Evolutionary conservation across 2,797 vertebrate species (phyloP), one percentile per base, ranked within the genome.

Genomic region (Pseudochromis fuscus): DNA sequence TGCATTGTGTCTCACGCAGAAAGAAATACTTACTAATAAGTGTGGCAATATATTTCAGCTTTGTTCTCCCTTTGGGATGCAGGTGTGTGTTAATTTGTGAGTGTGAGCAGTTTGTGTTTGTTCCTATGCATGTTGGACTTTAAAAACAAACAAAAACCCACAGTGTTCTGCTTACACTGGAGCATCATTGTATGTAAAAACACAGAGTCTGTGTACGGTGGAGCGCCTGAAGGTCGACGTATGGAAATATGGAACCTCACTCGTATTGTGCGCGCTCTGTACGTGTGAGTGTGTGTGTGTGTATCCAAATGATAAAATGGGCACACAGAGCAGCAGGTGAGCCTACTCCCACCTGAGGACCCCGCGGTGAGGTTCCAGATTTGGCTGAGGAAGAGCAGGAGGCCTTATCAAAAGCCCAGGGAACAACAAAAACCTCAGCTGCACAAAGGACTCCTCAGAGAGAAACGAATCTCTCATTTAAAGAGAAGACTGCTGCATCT

Each of bases 351-450:
- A 86, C 85, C 77, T 75, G 82, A 90, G 83, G 71, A 84, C 81
- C 79, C 81, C 52, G 71, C 27, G 15, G 84, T 67, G 83, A 84
- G 79, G 67, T 68, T 86, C 86, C 75, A 78, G 60, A 85, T 85
- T 88, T 81, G 82, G 83, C 86, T 76, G 42, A 76, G 75, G 69
- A 90, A 83, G 77, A 89, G 83, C 87, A 88, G 67, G 77, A 84
- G 83, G 89, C 75, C 81, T 90, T 88, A 89, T 92, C 83, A 89
- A 88, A 92, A 88, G 87, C 81, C 74, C 44, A 61, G 75, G 84
- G 67, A 85, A 82, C 83, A 82, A 87, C 77, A 88, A 87, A 37
- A 42, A 19, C 77, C 84, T 83, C 73, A 75, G 68, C 85, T 83
- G 75, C 88, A 88, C 86, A 84, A 88, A 88, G 77, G 75, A 79